These are phyloP conservation scores for Psittacula echo DNA, from an alignment of 2,797 vertebrate species.

Conservation along the genomic window DNA sequence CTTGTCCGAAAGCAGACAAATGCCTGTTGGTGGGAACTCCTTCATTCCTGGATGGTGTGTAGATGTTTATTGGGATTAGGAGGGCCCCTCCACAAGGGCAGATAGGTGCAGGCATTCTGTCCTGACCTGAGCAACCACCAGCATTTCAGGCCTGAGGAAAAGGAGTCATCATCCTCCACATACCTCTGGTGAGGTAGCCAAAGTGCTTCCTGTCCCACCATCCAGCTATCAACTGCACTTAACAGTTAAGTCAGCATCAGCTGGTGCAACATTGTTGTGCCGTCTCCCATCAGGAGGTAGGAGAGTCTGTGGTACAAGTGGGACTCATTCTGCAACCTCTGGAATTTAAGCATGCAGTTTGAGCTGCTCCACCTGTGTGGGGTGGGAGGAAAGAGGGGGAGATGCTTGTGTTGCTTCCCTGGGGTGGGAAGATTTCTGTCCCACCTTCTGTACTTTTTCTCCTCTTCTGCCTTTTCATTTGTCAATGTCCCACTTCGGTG, in stretches of 20 bases:
- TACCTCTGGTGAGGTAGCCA: slow-evolving; percentile 40
- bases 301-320: background rate
- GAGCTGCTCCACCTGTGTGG: background rate
- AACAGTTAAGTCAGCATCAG: background rate
- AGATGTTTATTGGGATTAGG: background rate
- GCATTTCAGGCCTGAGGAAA: slow-evolving; percentile 17
- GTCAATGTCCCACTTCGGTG: background rate
- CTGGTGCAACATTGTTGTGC: background rate
- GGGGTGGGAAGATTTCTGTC: background rate
- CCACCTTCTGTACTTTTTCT: background rate
- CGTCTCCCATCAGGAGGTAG: background rate
- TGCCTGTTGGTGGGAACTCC: background rate
- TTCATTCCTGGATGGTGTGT: background rate
- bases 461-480: background rate
- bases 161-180: slow-evolving; percentile 10
- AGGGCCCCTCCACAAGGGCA: background rate
- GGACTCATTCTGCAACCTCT: background rate
- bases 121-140: slow-evolving; percentile 9
- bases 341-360: background rate
- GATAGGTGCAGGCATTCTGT: background rate
- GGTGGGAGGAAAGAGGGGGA: background rate
- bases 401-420: background rate
- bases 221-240: background rate
- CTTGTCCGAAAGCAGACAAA: background rate
- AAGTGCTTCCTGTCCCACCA: slow-evolving; percentile 40